A percentile compares a stretch with the other conserved stretches of the same genome.
phyloP scores from a whole-genome alignment of 1,140 invertebrate species.

The Gryllus bimaculatus region DNA sequence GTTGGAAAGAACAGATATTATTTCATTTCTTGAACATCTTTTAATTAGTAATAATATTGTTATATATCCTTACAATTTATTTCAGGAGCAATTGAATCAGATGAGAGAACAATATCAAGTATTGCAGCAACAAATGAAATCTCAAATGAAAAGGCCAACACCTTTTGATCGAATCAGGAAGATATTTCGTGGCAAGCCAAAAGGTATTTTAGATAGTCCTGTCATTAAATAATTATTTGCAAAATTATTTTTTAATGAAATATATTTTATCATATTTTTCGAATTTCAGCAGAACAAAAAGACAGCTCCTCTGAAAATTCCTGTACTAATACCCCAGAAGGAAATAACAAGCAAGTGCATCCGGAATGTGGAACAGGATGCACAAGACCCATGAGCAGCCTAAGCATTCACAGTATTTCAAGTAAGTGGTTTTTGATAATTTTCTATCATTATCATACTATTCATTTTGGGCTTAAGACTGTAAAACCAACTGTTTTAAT shows the following conservation, averaged over 20 bases:
- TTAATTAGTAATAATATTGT: background rate
- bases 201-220: conserved; percentile 28
- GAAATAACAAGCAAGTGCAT: background rate
- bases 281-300: background rate
- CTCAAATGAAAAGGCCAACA: conserved; percentile 58
- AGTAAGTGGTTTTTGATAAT: conserved; percentile 37
- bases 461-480: background rate
- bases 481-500: background rate
- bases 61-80: background rate
- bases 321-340: background rate
- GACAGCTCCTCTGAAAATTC: background rate
- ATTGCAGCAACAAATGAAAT: conserved; percentile 65
- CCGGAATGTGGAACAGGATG: conserved; percentile 1
- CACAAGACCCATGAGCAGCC: conserved; percentile 54
- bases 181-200: conserved; percentile 56
- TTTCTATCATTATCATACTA: background rate
- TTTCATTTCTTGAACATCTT: conserved; percentile 20
- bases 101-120: conserved; percentile 72
- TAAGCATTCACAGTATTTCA: conserved; percentile 61
- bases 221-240: too few species aligned
- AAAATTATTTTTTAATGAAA: background rate
- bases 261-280: conserved; percentile 31
- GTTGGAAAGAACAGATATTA: conserved; percentile 19
- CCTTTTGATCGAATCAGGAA: conserved; percentile 68
- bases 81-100: conserved; percentile 56